A percentile compares a stretch with the other conserved stretches of the same genome.
phyloP scores from a whole-genome alignment of 2,888 invertebrate species.

The Callosobruchus maculatus region DNA sequence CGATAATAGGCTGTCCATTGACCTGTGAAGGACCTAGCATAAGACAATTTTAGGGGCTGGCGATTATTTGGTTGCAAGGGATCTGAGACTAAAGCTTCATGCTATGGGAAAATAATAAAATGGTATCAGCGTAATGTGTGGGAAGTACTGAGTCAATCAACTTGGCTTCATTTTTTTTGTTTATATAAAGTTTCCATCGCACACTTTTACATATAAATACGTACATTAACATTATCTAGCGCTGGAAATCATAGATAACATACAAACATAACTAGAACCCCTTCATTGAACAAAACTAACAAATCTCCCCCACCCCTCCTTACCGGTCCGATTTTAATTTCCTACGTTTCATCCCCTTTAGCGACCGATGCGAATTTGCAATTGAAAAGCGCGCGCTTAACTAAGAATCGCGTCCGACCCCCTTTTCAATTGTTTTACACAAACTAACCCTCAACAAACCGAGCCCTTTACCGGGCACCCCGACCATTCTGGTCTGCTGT shows the following conservation, averaged over 20 bases:
- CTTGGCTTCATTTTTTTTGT: too few species aligned
- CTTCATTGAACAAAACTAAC: not conserved
- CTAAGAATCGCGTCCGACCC: not conserved
- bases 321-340: not conserved
- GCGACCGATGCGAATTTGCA: not conserved
- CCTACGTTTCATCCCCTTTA: not conserved
- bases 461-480: too few species aligned
- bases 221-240: not conserved
- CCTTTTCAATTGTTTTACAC: constrained; percentile 20
- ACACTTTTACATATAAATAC: too few species aligned
- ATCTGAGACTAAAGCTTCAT: too few species aligned
- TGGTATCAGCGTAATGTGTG: too few species aligned
- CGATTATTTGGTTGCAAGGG: too few species aligned
- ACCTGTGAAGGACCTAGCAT: too few species aligned
- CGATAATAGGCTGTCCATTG: too few species aligned
- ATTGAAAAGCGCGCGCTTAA: not conserved
- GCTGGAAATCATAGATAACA: not conserved
- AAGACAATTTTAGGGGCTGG: too few species aligned
- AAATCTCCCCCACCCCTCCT: not conserved
- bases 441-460: constrained; percentile 23
- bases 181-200: too few species aligned
- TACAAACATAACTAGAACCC: not conserved
- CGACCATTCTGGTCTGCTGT: not conserved
- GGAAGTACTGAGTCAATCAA: too few species aligned
- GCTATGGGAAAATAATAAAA: too few species aligned